Percentiles rank a stretch among this genome's conserved stretches.
These are phyloP conservation scores for Macrocentrus cingulum DNA, from an alignment of 1,140 invertebrate species.

Conservation along the genomic window DNA sequence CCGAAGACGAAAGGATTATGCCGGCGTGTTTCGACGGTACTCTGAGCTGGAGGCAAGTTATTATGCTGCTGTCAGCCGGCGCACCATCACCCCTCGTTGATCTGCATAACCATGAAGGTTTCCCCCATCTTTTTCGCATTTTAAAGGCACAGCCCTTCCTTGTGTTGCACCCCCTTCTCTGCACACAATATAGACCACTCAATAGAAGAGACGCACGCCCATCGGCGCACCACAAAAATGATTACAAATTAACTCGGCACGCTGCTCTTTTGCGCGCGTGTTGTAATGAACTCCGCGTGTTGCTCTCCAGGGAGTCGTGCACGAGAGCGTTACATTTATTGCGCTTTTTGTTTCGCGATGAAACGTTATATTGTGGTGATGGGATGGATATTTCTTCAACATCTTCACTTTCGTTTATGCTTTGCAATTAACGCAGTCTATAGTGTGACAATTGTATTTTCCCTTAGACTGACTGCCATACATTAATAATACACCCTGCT, in stretches of 20 bases:
- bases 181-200: slow-evolving; percentile 39
- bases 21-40: slow-evolving; percentile 25
- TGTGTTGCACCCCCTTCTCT: too few relatives aligned
- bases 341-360: slow-evolving; percentile 54
- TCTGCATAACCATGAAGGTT: slow-evolving; percentile 49
- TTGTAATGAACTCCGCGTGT: slow-evolving; percentile 43
- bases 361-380: slow-evolving; percentile 18
- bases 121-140: slow-evolving; percentile 26
- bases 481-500: too few relatives aligned
- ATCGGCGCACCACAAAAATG: slow-evolving; percentile 46
- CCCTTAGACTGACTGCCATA: too few relatives aligned
- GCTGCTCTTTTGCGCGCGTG: slow-evolving; percentile 39
- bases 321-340: slow-evolving; percentile 47
- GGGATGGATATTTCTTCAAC: not conserved
- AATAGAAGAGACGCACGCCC: slow-evolving; percentile 36
- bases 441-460: too few relatives aligned
- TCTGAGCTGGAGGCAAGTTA: slow-evolving; percentile 27
- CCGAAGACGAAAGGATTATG: slow-evolving; percentile 25
- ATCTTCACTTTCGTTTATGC: not conserved
- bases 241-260: slow-evolving; percentile 53
- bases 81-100: slow-evolving; percentile 38
- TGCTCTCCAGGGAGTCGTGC: slow-evolving; percentile 24
- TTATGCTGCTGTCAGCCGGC: slow-evolving; percentile 41
- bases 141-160: slow-evolving; percentile 13
- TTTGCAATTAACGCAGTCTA: not conserved